Conservation (phyloP, 92 coral and sea anemone genomes). For the Epizoanthus illoricatus region DNA sequence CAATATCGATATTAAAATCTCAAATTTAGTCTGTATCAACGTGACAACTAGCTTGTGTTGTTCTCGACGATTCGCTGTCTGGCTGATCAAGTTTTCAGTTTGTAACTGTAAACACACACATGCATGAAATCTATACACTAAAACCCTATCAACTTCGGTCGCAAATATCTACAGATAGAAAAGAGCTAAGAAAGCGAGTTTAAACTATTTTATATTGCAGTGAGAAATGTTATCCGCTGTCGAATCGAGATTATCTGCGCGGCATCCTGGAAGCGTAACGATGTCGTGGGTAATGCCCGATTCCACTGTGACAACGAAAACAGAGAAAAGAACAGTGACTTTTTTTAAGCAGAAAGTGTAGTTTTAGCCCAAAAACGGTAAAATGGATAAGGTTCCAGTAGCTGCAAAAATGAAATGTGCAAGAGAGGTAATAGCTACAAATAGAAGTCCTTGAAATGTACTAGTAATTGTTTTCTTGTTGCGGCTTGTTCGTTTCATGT, state of each 20-base stretch:
- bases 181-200: not conserved
- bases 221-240: not conserved
- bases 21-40: not conserved
- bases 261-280: not conserved
- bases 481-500: not conserved
- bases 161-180: not conserved
- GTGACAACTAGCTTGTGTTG: not conserved
- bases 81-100: conserved; percentile 32
- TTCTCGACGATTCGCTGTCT: not conserved
- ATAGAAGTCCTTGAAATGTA: not conserved
- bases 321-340: not conserved
- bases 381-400: not conserved
- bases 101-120: conserved; percentile 35
- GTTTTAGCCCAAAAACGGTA: not conserved
- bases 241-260: not conserved
- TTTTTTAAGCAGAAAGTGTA: not conserved
- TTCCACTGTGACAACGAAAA: not conserved
- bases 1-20: not conserved
- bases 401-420: not conserved
- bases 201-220: not conserved
- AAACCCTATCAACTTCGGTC: not conserved
- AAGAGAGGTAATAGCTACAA: no score
- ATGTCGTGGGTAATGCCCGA: not conserved
- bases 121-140: conserved; percentile 17
- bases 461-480: not conserved